These are phyloP conservation scores for Oncorhynchus kisutch DNA, from an alignment of 2,113 vertebrate species.

Conservation along the genomic window DNA sequence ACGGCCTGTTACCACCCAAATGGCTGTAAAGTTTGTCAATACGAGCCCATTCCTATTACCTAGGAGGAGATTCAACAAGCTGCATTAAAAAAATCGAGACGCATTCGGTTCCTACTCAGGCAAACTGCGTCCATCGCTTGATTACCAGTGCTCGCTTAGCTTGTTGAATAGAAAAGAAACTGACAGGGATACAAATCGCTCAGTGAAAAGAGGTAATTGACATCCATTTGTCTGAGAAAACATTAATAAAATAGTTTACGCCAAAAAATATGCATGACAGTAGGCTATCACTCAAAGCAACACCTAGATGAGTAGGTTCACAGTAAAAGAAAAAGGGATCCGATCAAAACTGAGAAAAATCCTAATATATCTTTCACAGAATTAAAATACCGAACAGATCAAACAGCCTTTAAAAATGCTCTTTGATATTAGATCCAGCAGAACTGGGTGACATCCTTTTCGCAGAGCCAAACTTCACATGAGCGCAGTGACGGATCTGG, in stretches of 20 bases:
- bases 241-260: slow-evolving; percentile 15
- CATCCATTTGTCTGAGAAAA: slow-evolving; percentile 46
- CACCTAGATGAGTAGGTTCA: neutral
- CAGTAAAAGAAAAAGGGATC: neutral
- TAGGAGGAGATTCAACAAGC: slow-evolving; percentile 66
- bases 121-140: slow-evolving; percentile 61
- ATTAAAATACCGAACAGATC: neutral
- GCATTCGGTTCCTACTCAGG: slow-evolving; percentile 38
- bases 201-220: slow-evolving; percentile 10
- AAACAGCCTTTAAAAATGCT: neutral
- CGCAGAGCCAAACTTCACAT: slow-evolving; percentile 56
- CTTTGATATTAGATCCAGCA: slow-evolving; percentile 46
- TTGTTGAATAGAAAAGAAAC: slow-evolving; percentile 62
- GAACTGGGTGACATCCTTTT: slow-evolving; percentile 70
- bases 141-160: slow-evolving; percentile 54
- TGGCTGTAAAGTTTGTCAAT: slow-evolving; percentile 45
- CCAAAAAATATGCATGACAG: slow-evolving; percentile 4
- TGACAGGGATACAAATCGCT: slow-evolving; percentile 27
- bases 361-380: neutral
- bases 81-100: slow-evolving; percentile 43
- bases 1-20: slow-evolving; percentile 11
- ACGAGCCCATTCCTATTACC: slow-evolving; percentile 55
- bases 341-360: neutral
- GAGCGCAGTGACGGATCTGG: slow-evolving; percentile 45
- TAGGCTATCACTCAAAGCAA: slow-evolving; percentile 21